These are phyloP conservation scores for Mythimna vitellina DNA, from an alignment of 2,888 invertebrate genomes.

Conservation along the genomic window DNA sequence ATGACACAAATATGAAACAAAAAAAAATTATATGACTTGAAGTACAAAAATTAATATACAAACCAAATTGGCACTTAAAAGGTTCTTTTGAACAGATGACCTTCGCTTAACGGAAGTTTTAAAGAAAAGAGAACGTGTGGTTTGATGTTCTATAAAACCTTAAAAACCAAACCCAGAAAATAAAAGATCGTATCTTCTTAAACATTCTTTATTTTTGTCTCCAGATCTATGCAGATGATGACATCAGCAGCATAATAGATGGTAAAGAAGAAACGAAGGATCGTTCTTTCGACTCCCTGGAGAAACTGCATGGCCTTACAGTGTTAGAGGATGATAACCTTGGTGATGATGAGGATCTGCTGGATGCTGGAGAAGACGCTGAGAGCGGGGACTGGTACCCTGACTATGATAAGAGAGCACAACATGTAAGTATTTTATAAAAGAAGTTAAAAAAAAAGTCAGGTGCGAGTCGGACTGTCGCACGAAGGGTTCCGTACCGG, in stretches of 20 bases:
- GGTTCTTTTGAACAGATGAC: no score
- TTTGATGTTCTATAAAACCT: no score
- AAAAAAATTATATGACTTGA: no score
- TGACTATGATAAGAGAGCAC: slow-evolving; percentile 80
- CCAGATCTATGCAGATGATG: slow-evolving; percentile 86
- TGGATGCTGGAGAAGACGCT: slow-evolving; percentile 71
- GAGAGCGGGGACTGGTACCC: slow-evolving; percentile 86
- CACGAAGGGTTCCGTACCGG: no score
- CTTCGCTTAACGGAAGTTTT: no score
- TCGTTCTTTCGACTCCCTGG: slow-evolving; percentile 72
- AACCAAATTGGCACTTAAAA: no score
- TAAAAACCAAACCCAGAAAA: no score
- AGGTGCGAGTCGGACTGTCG: no score
- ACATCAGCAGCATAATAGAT: slow-evolving; percentile 71
- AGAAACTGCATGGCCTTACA: slow-evolving; percentile 83
- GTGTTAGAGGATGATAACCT: slow-evolving; percentile 82
- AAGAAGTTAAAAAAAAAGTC: no score
- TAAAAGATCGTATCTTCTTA: background rate
- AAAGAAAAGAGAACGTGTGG: no score
- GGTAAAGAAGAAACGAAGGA: slow-evolving; percentile 65
- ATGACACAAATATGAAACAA: no score
- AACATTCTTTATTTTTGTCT: slow-evolving; percentile 40
- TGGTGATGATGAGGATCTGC: slow-evolving; percentile 80
- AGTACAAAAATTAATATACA: no score
- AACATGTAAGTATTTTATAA: slow-evolving; percentile 71